These are phyloP conservation scores for Corapipo altera DNA, from an alignment of 2,113 vertebrate species.

Conservation along the genomic window DNA sequence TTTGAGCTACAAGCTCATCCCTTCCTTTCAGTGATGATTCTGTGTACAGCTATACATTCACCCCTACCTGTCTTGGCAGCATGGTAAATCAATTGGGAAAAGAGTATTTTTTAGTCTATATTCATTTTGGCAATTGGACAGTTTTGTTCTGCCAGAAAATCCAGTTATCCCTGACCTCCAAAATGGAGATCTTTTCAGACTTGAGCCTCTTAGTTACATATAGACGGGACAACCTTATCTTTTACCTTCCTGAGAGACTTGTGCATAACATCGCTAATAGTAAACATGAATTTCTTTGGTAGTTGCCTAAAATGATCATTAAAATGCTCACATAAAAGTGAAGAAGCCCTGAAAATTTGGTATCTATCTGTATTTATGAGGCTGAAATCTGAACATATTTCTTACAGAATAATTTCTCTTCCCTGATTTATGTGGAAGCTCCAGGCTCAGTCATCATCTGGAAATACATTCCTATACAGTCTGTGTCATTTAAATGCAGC, in stretches of 20 bases:
- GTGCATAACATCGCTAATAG: background rate
- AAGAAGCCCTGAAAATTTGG: slow-evolving; percentile 56
- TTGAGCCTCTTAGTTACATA: background rate
- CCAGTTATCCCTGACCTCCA: background rate
- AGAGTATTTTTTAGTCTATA: background rate
- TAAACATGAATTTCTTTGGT: background rate
- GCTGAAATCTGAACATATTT: slow-evolving; percentile 30
- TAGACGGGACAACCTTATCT: background rate
- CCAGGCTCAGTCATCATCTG: slow-evolving; percentile 52
- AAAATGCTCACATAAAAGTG: slow-evolving; percentile 51
- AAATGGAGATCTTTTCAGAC: background rate
- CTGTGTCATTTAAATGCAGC: slow-evolving; percentile 61
- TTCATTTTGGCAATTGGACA: background rate
- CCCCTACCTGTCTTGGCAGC: background rate
- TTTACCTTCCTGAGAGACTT: background rate
- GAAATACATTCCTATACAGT: slow-evolving; percentile 65
- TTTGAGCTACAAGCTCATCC: background rate
- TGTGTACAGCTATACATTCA: background rate
- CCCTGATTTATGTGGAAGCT: slow-evolving; percentile 50
- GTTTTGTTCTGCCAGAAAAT: background rate
- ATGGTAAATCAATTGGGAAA: background rate
- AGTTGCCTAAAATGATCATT: slow-evolving; percentile 6
- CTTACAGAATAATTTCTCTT: slow-evolving; percentile 10
- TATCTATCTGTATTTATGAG: slow-evolving; percentile 55
- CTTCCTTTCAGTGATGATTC: background rate